Base-by-base conservation (phyloP, 35 echinoderm and acorn worm species). In the Stichopus chloronotus region DNA sequence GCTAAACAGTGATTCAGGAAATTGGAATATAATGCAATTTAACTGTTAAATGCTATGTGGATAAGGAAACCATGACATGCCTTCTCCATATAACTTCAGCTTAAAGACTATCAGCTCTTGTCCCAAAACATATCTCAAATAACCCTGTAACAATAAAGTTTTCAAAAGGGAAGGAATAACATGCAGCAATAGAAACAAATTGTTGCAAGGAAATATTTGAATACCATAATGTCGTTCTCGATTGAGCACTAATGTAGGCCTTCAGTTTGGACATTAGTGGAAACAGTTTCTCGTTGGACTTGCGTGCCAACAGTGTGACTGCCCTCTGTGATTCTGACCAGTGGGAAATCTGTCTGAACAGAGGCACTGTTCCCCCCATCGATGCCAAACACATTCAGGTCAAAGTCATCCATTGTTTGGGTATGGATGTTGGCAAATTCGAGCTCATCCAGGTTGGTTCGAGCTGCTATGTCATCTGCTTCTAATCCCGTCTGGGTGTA, bases 401-500 rank as follows among this genome's bases (percentile, higher is more conserved):
- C 76, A 91, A 91, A 91, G 76, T 91, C 90, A 9, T 91, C 59
- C 53, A 91, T 58, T 21, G 90, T 91, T 58, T 91, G 90, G 8
- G 90, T 91, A 53, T 91, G 90, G 9, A 91, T 91, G 7, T 76
- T 54, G 0, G 90, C 74, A n/a, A 91, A 91, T 5, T 77, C 71
- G 9, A 91, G 90, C 9, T 91, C 90, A n/a, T 91, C 90, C 13
- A 54, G 69, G 53, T 77, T 25, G 19, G 87, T 63, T 21, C 52
- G 19, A 91, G 22, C 76, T 17, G 12, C 72, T 8, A 79, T 17
- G 6, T 79, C 90, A 7, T 25, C 87, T 71, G 21, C 59, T 20
- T 58, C n/a, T 4, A 91, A 56, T 7, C 69, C 90, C 16, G 90
- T 91, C 90, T 91, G 90, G 90, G 90, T 91, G 72, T 91, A 91